phyloP scores from a whole-genome alignment of 2,113 vertebrate genomes.

The Corydoras sp. region DNA sequence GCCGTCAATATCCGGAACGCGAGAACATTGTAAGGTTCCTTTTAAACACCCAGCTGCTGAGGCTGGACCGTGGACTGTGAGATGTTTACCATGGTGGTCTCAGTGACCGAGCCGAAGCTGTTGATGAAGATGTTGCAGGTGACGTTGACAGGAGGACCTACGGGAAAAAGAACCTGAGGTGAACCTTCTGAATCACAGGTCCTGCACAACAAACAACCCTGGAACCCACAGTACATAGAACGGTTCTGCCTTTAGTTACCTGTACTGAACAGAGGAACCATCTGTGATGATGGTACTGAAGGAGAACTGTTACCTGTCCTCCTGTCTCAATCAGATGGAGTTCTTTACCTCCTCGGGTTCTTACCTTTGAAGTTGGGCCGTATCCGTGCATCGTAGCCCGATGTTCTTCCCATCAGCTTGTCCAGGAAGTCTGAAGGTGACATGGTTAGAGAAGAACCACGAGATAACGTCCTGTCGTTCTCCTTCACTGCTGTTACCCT shows the following conservation, averaged over 20 bases:
- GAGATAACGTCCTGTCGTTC: conserved; percentile 80
- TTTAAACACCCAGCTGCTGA: no score
- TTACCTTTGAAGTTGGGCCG: conserved; percentile 99
- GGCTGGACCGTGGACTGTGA: no score
- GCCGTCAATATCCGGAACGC: background rate
- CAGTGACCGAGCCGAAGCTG: conserved; percentile 98
- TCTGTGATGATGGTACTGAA: no score
- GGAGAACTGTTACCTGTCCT: no score
- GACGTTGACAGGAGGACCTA: conserved; percentile 97
- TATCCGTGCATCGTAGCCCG: conserved; percentile 95
- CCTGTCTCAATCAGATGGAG: no score
- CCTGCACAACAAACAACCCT: no score
- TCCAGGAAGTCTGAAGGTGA: conserved; percentile 98
- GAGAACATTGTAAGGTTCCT: background rate
- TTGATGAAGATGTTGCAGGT: conserved; percentile 99
- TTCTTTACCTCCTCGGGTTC: background rate
- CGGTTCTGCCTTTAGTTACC: no score
- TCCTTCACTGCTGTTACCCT: conserved; percentile 89
- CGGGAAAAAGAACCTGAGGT: conserved; percentile 22
- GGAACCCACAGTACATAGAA: no score
- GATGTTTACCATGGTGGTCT: conserved; percentile 97
- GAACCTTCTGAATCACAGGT: background rate
- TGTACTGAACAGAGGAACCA: no score
- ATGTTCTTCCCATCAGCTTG: conserved; percentile 96
- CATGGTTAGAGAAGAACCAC: conserved; percentile 80